Base-by-base conservation (phyloP, 2,888 invertebrate species). In the Cryptosula pallasiana region DNA sequence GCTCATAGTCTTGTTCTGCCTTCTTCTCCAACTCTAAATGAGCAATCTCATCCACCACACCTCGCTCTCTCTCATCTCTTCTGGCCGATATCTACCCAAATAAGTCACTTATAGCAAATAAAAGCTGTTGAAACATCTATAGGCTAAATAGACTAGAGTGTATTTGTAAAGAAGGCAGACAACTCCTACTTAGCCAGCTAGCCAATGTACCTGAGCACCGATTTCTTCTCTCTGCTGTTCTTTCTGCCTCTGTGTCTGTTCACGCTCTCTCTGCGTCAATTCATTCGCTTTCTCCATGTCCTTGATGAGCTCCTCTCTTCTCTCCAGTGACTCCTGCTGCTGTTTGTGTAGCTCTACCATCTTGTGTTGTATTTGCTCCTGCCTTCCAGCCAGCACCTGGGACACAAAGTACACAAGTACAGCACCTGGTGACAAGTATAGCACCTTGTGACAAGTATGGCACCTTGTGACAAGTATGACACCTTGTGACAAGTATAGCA, bases 251-350 rank as follows among this genome's bases (percentile, higher is more conserved):
- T 54, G 45, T 16, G 45, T 70, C 54, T 75, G 73, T 55, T 75
- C 78, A 71, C 77, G 75, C 34, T 83, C 83, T 1, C 82, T 74
- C 23, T 74, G 75, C 2, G 81, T 82, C 76, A 82, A 75, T 74
- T 82, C 81, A 73, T 80, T 79, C 69, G 81, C 82, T 69, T 81
- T 75, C 75, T 84, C 83, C 78, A 84, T 79, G 71, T 84, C 83
- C 27, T 77, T 72, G 34, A 84, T 75, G 71, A 84, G 76, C 73
- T 82, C 79, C 74, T 83, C 83, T 1, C 83, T 76, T 35, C 79
- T 77, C 72, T 78, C 74, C n/a, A 84, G 73, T 0, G 83, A 82
- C 73, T 83, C 83, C 73, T 81, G 78, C 72, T 82, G 82, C 55
- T 79, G 78, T n/a, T 75, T 55, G 23, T 76, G 75, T 1, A 83